Conservation (phyloP, 2,888 invertebrate species). For the Trileptium ribeirensis region DNA sequence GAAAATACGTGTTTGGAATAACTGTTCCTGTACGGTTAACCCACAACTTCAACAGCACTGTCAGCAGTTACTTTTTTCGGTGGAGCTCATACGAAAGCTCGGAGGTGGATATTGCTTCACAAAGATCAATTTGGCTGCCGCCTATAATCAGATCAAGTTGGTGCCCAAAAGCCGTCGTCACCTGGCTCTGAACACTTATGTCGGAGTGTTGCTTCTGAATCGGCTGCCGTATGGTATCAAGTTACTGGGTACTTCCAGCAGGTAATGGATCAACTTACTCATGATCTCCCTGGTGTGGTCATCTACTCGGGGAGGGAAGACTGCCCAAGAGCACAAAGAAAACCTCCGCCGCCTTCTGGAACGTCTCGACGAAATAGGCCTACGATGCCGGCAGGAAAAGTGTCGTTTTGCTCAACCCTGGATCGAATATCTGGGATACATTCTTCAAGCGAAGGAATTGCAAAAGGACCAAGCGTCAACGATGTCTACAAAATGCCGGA, state of each 20-base stretch:
- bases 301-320: constrained; percentile 18
- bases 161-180: background rate
- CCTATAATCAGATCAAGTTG: constrained; percentile 8
- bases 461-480: constrained; percentile 20
- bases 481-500: constrained; percentile 28
- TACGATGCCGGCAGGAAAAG: constrained; percentile 23
- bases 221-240: constrained; percentile 23
- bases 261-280: constrained; percentile 27
- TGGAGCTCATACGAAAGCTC: background rate
- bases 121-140: background rate
- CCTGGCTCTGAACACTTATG: constrained; percentile 21
- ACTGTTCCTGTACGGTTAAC: background rate
- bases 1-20: background rate
- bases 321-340: no score
- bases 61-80: background rate
- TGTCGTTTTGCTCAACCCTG: background rate
- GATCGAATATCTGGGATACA: background rate
- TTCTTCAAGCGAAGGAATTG: constrained; percentile 21
- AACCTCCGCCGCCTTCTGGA: background rate
- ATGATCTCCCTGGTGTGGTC: constrained; percentile 23
- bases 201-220: constrained; percentile 23
- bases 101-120: constrained; percentile 7
- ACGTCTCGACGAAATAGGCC: constrained; percentile 11
- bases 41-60: background rate
- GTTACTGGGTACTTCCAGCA: constrained; percentile 26